Percentiles rank a stretch among this genome's conserved stretches.
Evolutionary conservation across 2,888 invertebrate genomes (phyloP).

Genomic region (Drosophila mayaguana): DNA sequence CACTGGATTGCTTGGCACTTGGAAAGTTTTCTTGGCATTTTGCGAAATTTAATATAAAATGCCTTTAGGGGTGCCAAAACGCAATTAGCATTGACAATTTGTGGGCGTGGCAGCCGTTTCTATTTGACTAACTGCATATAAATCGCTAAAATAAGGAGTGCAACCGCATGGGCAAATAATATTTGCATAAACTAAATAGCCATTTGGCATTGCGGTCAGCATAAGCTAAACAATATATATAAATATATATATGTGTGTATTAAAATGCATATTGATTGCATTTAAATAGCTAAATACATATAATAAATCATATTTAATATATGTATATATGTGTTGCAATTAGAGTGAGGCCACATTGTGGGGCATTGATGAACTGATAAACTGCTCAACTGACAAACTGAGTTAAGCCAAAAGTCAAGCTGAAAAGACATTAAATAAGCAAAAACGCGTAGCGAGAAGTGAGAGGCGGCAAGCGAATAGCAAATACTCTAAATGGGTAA

Average conservation of each 20-base stretch:
- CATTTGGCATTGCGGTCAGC: slow-evolving; percentile 29
- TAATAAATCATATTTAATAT: slow-evolving; percentile 2
- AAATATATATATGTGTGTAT: not conserved
- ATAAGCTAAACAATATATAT: slow-evolving; percentile 30
- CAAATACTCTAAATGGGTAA: not conserved
- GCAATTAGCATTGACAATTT: slow-evolving; percentile 62
- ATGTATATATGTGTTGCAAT: slow-evolving; percentile 36
- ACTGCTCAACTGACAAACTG: slow-evolving; percentile 26
- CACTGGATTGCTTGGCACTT: slow-evolving; percentile 22
- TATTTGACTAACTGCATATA: slow-evolving; percentile 25
- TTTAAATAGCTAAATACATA: slow-evolving; percentile 1
- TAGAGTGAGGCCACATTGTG: slow-evolving; percentile 52
- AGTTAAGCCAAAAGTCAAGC: slow-evolving; percentile 16
- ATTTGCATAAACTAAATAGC: slow-evolving; percentile 44
- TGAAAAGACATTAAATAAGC: slow-evolving; percentile 12
- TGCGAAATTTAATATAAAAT: slow-evolving; percentile 39
- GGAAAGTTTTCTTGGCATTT: slow-evolving; percentile 37
- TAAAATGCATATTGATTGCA: not conserved
- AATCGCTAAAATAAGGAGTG: slow-evolving; percentile 40
- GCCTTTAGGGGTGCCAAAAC: slow-evolving; percentile 46
- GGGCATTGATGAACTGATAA: slow-evolving; percentile 21
- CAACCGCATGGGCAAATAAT: slow-evolving; percentile 52
- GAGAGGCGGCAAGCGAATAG: not conserved
- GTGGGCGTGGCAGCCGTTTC: slow-evolving; percentile 25
- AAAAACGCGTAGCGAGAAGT: not conserved